These are phyloP conservation scores for Sander lucioperca DNA, from an alignment of 2,113 vertebrate genomes.

Conservation along the genomic window DNA sequence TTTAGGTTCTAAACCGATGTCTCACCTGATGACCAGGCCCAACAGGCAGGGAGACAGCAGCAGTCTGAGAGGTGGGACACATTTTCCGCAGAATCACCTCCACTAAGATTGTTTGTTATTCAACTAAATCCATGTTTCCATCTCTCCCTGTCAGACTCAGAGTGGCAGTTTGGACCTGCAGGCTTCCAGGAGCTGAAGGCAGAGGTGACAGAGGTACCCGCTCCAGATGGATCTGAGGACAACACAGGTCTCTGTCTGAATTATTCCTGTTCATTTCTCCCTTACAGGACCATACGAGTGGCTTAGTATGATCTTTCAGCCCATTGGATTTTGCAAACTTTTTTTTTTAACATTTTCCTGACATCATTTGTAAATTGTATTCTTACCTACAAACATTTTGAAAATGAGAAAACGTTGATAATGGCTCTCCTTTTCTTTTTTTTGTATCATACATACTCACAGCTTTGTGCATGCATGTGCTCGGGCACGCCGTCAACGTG, in stretches of 20 bases:
- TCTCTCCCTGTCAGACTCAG: slow-evolving; percentile 68
- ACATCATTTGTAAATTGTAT: no score
- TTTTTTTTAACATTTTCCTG: background rate
- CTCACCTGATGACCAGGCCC: slow-evolving; percentile 74
- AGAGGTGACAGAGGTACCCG: slow-evolving; percentile 89
- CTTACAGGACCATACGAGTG: background rate
- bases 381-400: no score
- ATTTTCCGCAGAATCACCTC: background rate
- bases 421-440: no score
- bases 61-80: slow-evolving; percentile 74
- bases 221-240: slow-evolving; percentile 74
- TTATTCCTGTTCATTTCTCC: background rate
- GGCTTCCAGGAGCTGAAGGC: slow-evolving; percentile 93
- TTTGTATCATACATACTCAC: no score
- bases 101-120: background rate
- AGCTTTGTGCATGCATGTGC: background rate
- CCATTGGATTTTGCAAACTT: background rate
- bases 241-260: slow-evolving; percentile 59
- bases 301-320: background rate
- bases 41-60: slow-evolving; percentile 78
- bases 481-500: background rate
- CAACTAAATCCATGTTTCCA: background rate
- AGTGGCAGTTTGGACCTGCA: slow-evolving; percentile 80
- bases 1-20: slow-evolving; percentile 68
- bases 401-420: no score